Evolutionary conservation across 2,888 invertebrate genomes (phyloP), one percentile per base, ranked within the genome.

Genomic region (Xylota segnis): DNA sequence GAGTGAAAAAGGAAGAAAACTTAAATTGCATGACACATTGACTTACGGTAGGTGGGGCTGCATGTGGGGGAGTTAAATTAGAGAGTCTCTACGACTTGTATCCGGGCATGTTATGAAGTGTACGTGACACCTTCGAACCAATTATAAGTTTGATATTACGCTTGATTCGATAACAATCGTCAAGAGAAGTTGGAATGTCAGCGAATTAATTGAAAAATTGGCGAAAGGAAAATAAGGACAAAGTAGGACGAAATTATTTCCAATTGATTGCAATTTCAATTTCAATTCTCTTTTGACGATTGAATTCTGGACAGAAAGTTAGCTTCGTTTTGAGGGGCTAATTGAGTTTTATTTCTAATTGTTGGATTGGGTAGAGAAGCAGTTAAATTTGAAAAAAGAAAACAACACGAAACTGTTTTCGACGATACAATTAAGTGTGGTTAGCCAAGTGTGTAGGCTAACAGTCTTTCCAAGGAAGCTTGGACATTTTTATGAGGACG

Each of bases 21-120:
- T 78, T 37, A 52, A 66, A 76, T 76, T 83, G 82, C 58, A 76
- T 65, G 70, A 34, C 61, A 59, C 76, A 61, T 61, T 74, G 68
- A 59, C 43, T 76, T 10, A 34, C 10, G 29, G 27, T 34, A 2
- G 50, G 12, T 10, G 18, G 1, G 32, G 45, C 16, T 65, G 47
- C 18, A 63, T 27, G 34, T 27, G 34, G 34, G 12, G 34, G 34
- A 9, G 29, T 23, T 1, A 6, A n/a, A n/a, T 16, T 18, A 34
- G 40, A 58, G 18, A 27, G 23, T 14, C 10, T n/a, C 32, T 43
- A 14, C 14, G 7, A 10, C 23, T 61, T 66, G 68, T 65, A 47
- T 47, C 18, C 27, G 37, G 34, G 18, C 37, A 65, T 71, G 47
- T 65, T 65, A 45, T 75, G 32, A 70, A 65, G 29, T 63, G 52